Conservation (phyloP, 2,888 invertebrate genomes). For the Gari tellinella region DNA sequence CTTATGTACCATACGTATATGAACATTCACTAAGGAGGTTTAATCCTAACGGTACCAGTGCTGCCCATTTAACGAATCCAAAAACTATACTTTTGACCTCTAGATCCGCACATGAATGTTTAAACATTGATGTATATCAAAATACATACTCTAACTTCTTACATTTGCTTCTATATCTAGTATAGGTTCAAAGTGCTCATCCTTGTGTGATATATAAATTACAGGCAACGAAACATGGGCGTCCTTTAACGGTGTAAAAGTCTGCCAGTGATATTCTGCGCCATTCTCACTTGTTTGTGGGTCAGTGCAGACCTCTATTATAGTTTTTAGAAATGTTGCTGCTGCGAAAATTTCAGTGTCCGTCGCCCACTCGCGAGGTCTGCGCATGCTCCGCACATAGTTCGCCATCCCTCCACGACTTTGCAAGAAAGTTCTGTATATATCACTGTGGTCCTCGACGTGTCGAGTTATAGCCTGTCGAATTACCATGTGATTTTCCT, state of each 20-base stretch:
- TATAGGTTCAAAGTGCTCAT: slow-evolving; percentile 71
- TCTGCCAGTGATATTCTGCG: slow-evolving; percentile 67
- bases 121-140: no score
- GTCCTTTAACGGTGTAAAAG: slow-evolving; percentile 65
- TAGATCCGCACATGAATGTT: no score
- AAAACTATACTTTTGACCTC: no score
- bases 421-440: slow-evolving; percentile 65
- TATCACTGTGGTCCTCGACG: slow-evolving; percentile 63
- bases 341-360: slow-evolving; percentile 70
- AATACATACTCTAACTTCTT: no score
- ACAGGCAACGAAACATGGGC: slow-evolving; percentile 49
- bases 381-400: slow-evolving; percentile 64
- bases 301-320: slow-evolving; percentile 62
- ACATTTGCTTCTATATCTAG: slow-evolving; percentile 49
- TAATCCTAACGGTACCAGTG: no score
- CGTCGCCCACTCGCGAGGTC: slow-evolving; percentile 67
- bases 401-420: slow-evolving; percentile 69
- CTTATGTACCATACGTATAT: no score
- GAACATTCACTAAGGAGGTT: no score
- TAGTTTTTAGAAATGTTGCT: slow-evolving; percentile 62
- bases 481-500: slow-evolving; percentile 63
- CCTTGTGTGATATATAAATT: slow-evolving; percentile 66
- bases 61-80: no score
- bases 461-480: slow-evolving; percentile 62
- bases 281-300: slow-evolving; percentile 37